phyloP scores from a whole-genome alignment of 2,888 invertebrate species.

The Tetranychus truncatus region DNA sequence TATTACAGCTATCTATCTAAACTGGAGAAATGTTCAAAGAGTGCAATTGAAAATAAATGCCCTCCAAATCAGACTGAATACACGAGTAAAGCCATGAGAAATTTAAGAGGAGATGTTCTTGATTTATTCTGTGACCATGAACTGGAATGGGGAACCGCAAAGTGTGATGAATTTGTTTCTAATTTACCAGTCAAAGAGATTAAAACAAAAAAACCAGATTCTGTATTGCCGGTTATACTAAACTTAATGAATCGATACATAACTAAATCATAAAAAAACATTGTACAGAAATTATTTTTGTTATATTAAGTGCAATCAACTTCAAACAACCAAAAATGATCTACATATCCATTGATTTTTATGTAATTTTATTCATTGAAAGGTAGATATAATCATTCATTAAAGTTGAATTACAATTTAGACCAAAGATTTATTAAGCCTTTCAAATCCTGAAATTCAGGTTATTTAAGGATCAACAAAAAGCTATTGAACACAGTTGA shows the following conservation, averaged over 20 bases:
- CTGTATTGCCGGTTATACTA: constrained; percentile 19
- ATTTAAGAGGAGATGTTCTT: constrained; percentile 19
- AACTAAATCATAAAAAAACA: background rate
- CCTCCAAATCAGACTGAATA: constrained; percentile 14
- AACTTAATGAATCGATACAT: constrained; percentile 20
- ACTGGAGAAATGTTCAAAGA: constrained; percentile 19
- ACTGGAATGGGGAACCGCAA: constrained; percentile 18
- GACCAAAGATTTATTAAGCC: too few species aligned
- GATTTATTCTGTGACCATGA: constrained; percentile 20
- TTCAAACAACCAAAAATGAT: too few species aligned
- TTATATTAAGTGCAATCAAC: too few species aligned
- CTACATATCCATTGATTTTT: too few species aligned
- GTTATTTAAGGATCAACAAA: too few species aligned
- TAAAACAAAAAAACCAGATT: constrained; percentile 17
- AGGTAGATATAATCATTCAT: too few species aligned
- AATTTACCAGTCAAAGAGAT: constrained; percentile 16
- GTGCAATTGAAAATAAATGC: constrained; percentile 17
- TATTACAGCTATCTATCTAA: constrained; percentile 18
- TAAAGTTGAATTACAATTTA: too few species aligned
- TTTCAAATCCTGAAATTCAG: too few species aligned
- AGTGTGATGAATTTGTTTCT: constrained; percentile 18
- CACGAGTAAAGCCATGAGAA: constrained; percentile 17
- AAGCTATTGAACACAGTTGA: too few species aligned
- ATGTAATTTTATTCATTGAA: too few species aligned
- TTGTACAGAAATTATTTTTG: background rate